phyloP scores from a whole-genome alignment of 1,140 invertebrate species.

The Magallana gigas region DNA sequence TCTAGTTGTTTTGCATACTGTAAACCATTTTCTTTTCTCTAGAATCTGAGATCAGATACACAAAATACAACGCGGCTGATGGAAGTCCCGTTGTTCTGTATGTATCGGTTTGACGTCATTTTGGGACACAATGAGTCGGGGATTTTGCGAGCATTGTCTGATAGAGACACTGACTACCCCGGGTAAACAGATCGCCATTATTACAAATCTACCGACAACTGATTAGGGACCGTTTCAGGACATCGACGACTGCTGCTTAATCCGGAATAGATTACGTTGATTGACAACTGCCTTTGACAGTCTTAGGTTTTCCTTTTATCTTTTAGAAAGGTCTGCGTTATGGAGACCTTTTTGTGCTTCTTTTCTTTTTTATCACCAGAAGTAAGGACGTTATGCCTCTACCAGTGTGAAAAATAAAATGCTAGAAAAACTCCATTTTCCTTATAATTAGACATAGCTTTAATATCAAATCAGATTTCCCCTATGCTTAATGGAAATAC shows the following conservation, averaged over 20 bases:
- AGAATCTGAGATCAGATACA: no score
- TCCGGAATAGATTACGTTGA: neutral
- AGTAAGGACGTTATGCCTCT: no score
- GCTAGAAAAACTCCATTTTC: no score
- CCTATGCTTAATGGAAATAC: no score
- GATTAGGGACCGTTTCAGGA: neutral
- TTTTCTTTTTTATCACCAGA: neutral
- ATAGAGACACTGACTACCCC: neutral
- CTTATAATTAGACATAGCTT: no score
- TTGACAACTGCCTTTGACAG: neutral
- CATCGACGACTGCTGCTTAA: neutral
- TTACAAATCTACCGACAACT: neutral
- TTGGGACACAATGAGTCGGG: neutral
- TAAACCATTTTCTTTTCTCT: no score
- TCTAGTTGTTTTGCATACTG: no score
- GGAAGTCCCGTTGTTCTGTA: no score
- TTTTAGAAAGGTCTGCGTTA: neutral
- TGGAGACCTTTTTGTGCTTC: no score
- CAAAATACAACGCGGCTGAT: no score
- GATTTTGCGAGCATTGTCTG: neutral
- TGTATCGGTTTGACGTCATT: neutral
- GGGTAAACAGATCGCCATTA: neutral
- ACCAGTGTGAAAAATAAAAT: no score
- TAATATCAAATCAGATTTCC: no score
- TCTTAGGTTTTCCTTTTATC: conserved; percentile 12